Conservation (phyloP, 2,113 vertebrate genomes). For the Marmota flaviventris region DNA sequence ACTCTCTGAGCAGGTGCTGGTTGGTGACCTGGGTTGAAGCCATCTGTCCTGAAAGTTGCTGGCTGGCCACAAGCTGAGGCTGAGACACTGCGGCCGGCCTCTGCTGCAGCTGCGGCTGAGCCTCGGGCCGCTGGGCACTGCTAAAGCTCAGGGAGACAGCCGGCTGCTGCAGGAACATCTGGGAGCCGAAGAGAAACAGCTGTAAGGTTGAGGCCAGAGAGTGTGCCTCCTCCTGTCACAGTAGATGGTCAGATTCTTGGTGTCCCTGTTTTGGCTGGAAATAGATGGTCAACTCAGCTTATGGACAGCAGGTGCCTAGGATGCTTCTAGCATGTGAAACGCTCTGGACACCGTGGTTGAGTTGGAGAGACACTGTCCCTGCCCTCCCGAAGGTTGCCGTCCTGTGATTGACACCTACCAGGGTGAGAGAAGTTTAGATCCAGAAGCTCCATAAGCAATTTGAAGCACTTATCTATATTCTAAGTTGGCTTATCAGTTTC, state of each 20-base stretch:
- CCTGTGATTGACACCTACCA: not conserved
- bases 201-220: not conserved
- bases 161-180: constrained; percentile 90
- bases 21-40: constrained; percentile 80
- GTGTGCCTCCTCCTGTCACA: rapidly evolving
- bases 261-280: not conserved
- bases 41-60: constrained; percentile 84
- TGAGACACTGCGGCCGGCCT: constrained; percentile 79
- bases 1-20: constrained; percentile 87
- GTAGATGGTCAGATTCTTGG: not conserved
- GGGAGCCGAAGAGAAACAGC: constrained; percentile 60
- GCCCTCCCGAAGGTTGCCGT: not conserved
- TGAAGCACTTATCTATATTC: too few relatives aligned
- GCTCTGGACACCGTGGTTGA: too few relatives aligned
- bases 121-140: constrained; percentile 80
- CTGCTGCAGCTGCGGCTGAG: constrained; percentile 84
- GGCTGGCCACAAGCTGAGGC: constrained; percentile 84
- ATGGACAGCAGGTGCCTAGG: rapidly evolving
- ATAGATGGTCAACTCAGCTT: too few relatives aligned
- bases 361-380: not conserved
- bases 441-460: not conserved
- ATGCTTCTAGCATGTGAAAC: rapidly evolving
- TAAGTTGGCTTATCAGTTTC: not conserved
- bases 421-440: not conserved
- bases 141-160: constrained; percentile 86